A percentile compares a stretch with the other conserved stretches of the same genome.
These are phyloP conservation scores for Branchipolynoe longqiensis DNA, from an alignment of 2,888 invertebrate genomes.

Conservation along the genomic window DNA sequence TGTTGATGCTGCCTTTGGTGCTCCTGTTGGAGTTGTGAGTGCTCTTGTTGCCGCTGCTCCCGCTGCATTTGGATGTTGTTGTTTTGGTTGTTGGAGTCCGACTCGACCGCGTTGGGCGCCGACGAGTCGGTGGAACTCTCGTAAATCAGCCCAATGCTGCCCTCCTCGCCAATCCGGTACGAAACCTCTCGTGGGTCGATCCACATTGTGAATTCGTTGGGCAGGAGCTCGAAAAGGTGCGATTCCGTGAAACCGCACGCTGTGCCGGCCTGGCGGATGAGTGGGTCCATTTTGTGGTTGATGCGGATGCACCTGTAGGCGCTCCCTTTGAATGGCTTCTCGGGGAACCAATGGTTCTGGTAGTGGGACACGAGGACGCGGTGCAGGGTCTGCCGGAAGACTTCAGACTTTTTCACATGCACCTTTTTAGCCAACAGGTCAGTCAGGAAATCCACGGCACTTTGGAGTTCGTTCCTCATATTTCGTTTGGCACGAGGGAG, in stretches of 20 bases:
- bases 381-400: conserved; percentile 64
- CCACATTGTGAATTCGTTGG: conserved; percentile 89
- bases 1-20: conserved; percentile 25
- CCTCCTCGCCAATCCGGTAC: conserved; percentile 86
- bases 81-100: conserved; percentile 21
- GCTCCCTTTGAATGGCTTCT: conserved; percentile 87
- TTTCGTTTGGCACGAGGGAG: too few relatives aligned
- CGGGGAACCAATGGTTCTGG: conserved; percentile 89
- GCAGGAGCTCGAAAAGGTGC: conserved; percentile 85
- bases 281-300: conserved; percentile 88
- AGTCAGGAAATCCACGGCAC: conserved; percentile 68
- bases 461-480: conserved; percentile 78
- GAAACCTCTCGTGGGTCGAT: conserved; percentile 89
- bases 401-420: conserved; percentile 33
- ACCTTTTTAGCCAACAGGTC: conserved; percentile 62
- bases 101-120: not conserved
- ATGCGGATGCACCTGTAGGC: conserved; percentile 88
- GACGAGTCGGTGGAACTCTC: conserved; percentile 5
- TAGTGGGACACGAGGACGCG: conserved; percentile 81
- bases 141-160: conserved; percentile 85
- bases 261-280: conserved; percentile 86
- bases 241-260: conserved; percentile 85
- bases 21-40: not conserved
- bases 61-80: not conserved
- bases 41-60: not conserved